A percentile compares a stretch with the other conserved stretches of the same genome.
These are phyloP conservation scores for Prionailurus bengalensis DNA, from an alignment of 2,113 vertebrate species.

Conservation along the genomic window DNA sequence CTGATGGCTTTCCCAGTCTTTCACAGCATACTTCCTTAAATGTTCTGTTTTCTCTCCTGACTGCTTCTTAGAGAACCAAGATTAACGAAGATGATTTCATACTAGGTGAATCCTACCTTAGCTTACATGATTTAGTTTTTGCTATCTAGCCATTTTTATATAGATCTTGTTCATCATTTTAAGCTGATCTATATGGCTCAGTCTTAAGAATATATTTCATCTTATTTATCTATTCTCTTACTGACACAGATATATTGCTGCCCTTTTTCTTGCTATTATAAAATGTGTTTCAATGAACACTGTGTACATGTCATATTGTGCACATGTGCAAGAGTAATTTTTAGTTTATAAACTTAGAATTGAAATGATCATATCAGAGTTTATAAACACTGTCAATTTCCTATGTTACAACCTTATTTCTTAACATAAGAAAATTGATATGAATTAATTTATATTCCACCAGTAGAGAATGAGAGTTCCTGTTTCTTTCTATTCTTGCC, in stretches of 20 bases:
- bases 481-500: not conserved
- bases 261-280: not conserved
- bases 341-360: not conserved
- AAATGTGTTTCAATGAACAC: not conserved
- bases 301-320: not conserved
- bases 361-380: not conserved
- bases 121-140: not conserved
- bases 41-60: not conserved
- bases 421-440: not conserved
- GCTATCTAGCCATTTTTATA: not conserved
- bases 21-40: not conserved
- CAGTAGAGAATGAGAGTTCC: not conserved
- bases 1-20: not conserved
- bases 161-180: not conserved
- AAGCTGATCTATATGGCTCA: not conserved
- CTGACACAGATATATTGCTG: not conserved
- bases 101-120: not conserved
- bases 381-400: not conserved
- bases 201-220: not conserved
- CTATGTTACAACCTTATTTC: not conserved
- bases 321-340: not conserved
- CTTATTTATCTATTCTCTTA: not conserved
- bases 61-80: not conserved
- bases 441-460: not conserved
- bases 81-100: not conserved